phyloP scores from a whole-genome alignment of 2,797 vertebrate genomes.

The Bovichtus variegatus region DNA sequence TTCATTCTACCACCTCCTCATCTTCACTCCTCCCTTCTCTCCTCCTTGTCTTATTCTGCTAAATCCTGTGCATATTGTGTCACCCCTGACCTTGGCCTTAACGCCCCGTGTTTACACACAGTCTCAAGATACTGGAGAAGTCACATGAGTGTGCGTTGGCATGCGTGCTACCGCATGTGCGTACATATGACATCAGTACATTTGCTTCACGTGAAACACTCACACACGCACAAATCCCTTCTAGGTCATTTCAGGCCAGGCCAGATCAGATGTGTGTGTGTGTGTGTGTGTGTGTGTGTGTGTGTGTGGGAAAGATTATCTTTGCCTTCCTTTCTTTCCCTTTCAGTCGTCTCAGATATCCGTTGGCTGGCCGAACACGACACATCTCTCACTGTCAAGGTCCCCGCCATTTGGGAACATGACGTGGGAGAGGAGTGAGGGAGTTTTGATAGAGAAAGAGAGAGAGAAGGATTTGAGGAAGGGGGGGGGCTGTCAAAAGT shows the following conservation, averaged over 20 bases:
- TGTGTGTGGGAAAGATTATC: slow-evolving; percentile 68
- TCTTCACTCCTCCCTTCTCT: slow-evolving; percentile 6
- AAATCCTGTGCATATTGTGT: slow-evolving; percentile 17
- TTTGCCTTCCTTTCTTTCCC: slow-evolving; percentile 62
- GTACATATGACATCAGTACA: slow-evolving; percentile 42
- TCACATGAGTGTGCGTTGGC: slow-evolving; percentile 60
- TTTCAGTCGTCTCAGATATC: slow-evolving; percentile 77
- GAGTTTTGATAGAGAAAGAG: slow-evolving; percentile 60
- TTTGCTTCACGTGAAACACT: slow-evolving; percentile 4
- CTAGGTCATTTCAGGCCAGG: slow-evolving; percentile 68
- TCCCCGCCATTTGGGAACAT: slow-evolving; percentile 56
- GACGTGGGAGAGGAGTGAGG: slow-evolving; percentile 57
- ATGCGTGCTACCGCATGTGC: slow-evolving; percentile 35
- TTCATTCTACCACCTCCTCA: slow-evolving; percentile 28
- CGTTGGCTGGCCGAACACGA: slow-evolving; percentile 45
- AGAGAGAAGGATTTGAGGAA: slow-evolving; percentile 40
- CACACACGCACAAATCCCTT: slow-evolving; percentile 22
- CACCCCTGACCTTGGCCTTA: slow-evolving; percentile 75
- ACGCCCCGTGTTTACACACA: slow-evolving; percentile 48
- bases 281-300: slow-evolving; percentile 35
- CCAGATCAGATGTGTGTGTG: slow-evolving; percentile 42
- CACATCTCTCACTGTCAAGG: slow-evolving; percentile 76
- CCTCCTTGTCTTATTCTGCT: slow-evolving; percentile 24
- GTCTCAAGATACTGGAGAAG: slow-evolving; percentile 47
- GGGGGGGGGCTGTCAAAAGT: slow-evolving; percentile 35